Base-by-base conservation (phyloP, 2,113 vertebrate genomes). In the Castor canadensis region DNA sequence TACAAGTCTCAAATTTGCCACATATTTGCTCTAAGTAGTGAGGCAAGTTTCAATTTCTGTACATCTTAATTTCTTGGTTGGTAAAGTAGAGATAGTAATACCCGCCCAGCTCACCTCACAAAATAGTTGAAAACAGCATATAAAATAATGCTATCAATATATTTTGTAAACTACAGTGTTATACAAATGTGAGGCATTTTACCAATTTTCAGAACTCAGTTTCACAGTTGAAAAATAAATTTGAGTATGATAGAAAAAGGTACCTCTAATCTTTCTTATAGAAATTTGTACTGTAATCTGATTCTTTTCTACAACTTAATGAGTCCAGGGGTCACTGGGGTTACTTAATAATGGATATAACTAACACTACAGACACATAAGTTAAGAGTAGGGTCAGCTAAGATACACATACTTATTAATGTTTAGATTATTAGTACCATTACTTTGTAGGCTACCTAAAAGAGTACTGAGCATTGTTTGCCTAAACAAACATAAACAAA, bases 401-500 rank as follows among this genome's bases (percentile, higher is more conserved):
- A 40, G 6, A 87, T 26, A 47, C 2, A 5, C 6, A 67, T 30
- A 82, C 15, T 67, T 89, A 60, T 47, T 73, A 83, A 91, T 40
- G 32, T 16, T 84, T 80, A 56, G 60, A 49, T 90, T 96, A 91
- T 52, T 82, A 7, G 81, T 56, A 26, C 12, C 15, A 28, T 85
- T 69, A 54, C 47, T 76, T 76, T 90, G 43, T 20, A 73, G 12
- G 16, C 26, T 89, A 72, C 11, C 45, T 56, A 9, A 77, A 89
- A 93, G 62, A 83, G 7, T 8, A 64, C 1, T 54, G 38, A 85
- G 4, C 7, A 81, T 58, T 26, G 86, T 89, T 86, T 86, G 2
- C 62, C 22, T 73, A 93, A 86, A 17, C 9, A 94, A 86, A 83
- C 17, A 96, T 32, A 62, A 89, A 86, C 30, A 84, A 94, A 56